These are phyloP conservation scores for Pipistrellus pygmaeus DNA, from an alignment of 2,797 vertebrate genomes.

Conservation along the genomic window DNA sequence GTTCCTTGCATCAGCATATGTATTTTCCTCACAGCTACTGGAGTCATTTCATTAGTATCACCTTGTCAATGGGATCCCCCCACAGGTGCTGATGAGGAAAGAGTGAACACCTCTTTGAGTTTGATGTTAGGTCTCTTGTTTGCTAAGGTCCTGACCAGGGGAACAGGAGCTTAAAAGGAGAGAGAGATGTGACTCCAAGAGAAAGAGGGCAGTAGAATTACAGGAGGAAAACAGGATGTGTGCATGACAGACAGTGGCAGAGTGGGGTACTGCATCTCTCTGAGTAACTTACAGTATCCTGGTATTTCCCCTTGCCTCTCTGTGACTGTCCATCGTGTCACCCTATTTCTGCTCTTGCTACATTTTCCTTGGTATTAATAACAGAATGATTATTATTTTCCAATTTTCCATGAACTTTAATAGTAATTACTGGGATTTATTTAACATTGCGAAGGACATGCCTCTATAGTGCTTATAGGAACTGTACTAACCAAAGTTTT, in stretches of 20 bases:
- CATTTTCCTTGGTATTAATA: not conserved
- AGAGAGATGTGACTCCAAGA: not conserved
- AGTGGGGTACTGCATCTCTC: accelerated
- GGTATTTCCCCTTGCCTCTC: not conserved
- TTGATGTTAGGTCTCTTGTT: not conserved
- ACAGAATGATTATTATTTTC: not conserved
- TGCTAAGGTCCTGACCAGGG: not conserved
- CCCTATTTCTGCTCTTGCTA: not conserved
- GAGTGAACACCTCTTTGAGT: not conserved
- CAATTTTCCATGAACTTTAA: not conserved
- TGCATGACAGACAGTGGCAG: accelerated
- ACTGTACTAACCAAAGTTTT: not conserved
- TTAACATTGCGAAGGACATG: not conserved
- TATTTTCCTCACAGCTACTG: not conserved
- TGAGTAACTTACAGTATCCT: accelerated
- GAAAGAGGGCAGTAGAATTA: not conserved
- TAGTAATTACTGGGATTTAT: not conserved
- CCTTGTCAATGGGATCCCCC: not conserved
- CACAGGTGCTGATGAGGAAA: not conserved
- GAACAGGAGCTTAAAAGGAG: not conserved
- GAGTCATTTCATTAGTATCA: not conserved
- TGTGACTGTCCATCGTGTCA: not conserved
- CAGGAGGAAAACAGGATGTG: not conserved
- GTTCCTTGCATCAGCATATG: not conserved
- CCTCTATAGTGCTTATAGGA: not conserved